Conservation (phyloP, 2,797 vertebrate species). For the Semaprochilodus insignis region DNA sequence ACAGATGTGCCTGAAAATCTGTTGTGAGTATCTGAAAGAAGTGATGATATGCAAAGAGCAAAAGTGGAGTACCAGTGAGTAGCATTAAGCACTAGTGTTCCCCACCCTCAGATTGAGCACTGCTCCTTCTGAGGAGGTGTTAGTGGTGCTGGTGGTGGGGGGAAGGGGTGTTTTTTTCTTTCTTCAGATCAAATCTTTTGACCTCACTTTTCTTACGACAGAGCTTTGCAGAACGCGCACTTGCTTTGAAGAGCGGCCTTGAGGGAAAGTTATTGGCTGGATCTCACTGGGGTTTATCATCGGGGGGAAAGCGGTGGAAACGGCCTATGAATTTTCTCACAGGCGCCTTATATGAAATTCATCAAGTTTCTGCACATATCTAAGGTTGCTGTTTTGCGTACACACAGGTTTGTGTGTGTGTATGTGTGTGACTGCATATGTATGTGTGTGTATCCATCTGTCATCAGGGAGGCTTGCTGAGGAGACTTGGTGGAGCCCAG, state of each 20-base stretch:
- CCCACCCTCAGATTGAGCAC: conserved; percentile 16
- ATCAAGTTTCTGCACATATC: conserved; percentile 50
- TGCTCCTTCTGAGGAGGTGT: conserved; percentile 33
- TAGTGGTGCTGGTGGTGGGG: neutral
- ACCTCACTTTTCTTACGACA: neutral
- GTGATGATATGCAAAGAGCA: no score
- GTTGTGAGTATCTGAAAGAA: no score
- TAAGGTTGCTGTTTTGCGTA: conserved; percentile 44
- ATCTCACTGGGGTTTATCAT: neutral
- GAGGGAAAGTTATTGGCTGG: neutral
- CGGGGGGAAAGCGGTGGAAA: conserved; percentile 23
- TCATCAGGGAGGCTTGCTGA: conserved; percentile 76
- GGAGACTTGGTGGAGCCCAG: conserved; percentile 84
- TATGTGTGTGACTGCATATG: conserved; percentile 50
- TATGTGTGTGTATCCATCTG: conserved; percentile 66
- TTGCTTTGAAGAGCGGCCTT: conserved; percentile 4
- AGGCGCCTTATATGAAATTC: conserved; percentile 49
- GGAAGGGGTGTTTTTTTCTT: neutral
- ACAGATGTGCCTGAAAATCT: no score
- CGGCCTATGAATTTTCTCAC: conserved; percentile 49
- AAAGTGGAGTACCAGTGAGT: no score
- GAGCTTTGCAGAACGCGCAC: neutral
- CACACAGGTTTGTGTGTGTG: conserved; percentile 39
- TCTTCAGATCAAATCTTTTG: neutral
- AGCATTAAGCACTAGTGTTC: neutral